A percentile compares a stretch with the other conserved stretches of the same genome.
These are phyloP conservation scores for Pygathrix nemaeus DNA, from an alignment of 2,113 vertebrate species.

Conservation along the genomic window DNA sequence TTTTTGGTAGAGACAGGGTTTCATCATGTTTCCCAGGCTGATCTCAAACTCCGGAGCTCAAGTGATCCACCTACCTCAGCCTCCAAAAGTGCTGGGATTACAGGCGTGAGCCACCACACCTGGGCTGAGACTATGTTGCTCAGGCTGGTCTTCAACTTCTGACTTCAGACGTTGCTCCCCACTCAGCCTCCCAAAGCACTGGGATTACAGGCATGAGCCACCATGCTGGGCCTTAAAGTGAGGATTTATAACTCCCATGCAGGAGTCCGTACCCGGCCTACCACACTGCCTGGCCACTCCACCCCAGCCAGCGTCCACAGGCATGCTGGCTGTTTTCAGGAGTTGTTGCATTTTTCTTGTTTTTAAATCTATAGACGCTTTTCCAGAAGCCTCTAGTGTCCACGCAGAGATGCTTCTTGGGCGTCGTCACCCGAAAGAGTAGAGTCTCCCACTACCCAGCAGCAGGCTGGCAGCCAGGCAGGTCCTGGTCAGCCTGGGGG, in stretches of 20 bases:
- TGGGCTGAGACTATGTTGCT: too few species aligned
- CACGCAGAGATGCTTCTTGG: neutral
- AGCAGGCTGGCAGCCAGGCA: accelerated
- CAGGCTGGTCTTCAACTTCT: too few species aligned
- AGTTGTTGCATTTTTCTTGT: neutral
- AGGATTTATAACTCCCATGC: neutral
- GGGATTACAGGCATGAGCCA: too few species aligned
- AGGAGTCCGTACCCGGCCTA: neutral
- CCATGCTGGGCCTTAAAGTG: too few species aligned
- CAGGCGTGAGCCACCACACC: too few species aligned
- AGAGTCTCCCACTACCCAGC: neutral
- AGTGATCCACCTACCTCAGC: too few species aligned
- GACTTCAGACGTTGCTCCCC: too few species aligned
- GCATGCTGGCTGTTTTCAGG: accelerated
- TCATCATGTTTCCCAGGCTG: too few species aligned
- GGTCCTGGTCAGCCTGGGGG: neutral
- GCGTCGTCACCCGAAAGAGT: neutral
- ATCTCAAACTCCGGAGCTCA: too few species aligned
- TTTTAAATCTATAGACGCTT: neutral
- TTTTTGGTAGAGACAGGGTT: too few species aligned
- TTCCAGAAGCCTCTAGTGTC: neutral
- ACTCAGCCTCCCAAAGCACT: too few species aligned
- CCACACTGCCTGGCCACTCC: accelerated
- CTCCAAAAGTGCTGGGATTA: too few species aligned
- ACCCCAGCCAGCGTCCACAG: neutral